A percentile compares a stretch with the other conserved stretches of the same genome.
These are phyloP conservation scores for Brachypodius melanocephalos DNA, from an alignment of 2,113 vertebrate genomes.

Conservation along the genomic window DNA sequence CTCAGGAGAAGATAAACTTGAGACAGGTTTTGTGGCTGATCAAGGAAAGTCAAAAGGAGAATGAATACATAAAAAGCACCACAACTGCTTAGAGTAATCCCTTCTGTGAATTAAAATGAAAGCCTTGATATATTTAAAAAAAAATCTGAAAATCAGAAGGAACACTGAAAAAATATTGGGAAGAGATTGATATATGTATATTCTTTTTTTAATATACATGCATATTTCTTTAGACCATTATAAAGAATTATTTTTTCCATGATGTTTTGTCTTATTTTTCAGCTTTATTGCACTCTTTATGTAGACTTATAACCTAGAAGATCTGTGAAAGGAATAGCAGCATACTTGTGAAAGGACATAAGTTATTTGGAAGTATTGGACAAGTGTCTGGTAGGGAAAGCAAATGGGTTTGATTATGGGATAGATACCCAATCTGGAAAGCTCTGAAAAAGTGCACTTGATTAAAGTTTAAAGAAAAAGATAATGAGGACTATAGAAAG, in stretches of 20 bases:
- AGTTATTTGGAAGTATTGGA: not conserved
- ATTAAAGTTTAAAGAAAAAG: not conserved
- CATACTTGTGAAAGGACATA: not conserved
- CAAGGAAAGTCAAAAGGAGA: not conserved
- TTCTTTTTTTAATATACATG: not conserved
- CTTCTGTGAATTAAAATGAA: not conserved
- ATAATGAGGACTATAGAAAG: not conserved
- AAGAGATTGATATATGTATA: fast-evolving
- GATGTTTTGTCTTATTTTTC: not conserved
- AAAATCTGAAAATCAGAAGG: not conserved
- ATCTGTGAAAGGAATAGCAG: not conserved
- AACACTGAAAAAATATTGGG: not conserved
- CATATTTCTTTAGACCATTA: not conserved
- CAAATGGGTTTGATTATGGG: not conserved
- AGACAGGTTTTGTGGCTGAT: not conserved
- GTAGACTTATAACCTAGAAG: not conserved
- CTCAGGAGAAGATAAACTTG: not conserved
- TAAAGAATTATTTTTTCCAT: not conserved
- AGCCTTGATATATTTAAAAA: not conserved
- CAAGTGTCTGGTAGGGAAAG: not conserved
- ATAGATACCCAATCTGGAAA: not conserved
- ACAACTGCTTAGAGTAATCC: not conserved
- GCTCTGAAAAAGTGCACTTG: not conserved
- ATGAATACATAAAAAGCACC: not conserved
- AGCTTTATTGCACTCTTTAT: not conserved